Evolutionary conservation across 1,140 invertebrate genomes (phyloP), one percentile per base, ranked within the genome.

Genomic region (Drosophila pachea): DNA sequence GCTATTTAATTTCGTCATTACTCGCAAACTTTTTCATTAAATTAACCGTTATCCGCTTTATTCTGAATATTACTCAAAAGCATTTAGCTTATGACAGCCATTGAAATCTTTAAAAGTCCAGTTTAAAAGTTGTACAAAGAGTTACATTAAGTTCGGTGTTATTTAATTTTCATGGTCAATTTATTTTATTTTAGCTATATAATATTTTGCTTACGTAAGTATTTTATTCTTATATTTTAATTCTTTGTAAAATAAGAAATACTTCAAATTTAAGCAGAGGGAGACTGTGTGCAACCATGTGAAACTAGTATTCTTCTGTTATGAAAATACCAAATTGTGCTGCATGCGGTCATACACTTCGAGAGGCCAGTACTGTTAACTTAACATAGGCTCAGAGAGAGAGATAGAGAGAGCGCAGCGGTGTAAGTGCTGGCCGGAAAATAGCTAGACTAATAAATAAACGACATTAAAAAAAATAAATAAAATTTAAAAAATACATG

Each of bases 321-420:
- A 40, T 7, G 38, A 38, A 66, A 56, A 69, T 68, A 64, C 67
- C n/a, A 38, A 7, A 29, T 0, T 4, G 6, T 2, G 12, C 12
- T 5, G 9, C 9, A n/a, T 16, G 35, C 45, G 67, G 67, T 45
- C 52, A 43, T 32, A 69, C 47, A 31, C 0, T 36, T 16, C 11
- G 67, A 69, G 67, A 69, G 53, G 33, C 12, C 6, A n/a, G n/a
- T 7, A n/a, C 38, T 69, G 61, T 65, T 68, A 69, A 58, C 1
- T 40, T 65, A 65, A 58, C 61, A 69, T 61, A 31, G 11, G 35
- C 42, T 63, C 31, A 43, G 52, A 40, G 52, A 56, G 31, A 9
- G 7, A n/a, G n/a, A n/a, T n/a, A n/a, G n/a, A n/a, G n/a, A n/a
- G n/a, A n/a, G 31, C 31, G 43, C 52, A 58, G 36, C 50, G 50